Evolutionary conservation across 2,797 vertebrate species (phyloP), one percentile per base, ranked within the genome.

Genomic region (Hephaestus fuliginosus): DNA sequence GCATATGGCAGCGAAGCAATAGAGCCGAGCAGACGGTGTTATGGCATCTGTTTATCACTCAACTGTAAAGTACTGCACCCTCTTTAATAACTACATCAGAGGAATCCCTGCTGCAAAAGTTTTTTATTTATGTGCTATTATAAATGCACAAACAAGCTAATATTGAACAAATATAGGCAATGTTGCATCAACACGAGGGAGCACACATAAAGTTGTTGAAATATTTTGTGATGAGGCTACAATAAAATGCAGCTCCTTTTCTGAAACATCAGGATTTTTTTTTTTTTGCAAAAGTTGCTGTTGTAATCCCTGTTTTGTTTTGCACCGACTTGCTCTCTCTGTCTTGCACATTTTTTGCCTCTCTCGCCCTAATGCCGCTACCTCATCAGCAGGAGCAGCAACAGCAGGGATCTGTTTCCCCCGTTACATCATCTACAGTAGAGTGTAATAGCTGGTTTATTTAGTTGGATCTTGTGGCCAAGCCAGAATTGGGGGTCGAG

Each of bases 401-500:
- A 9, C 36, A 48, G 71, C 75, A n/a, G 64, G 62, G 75, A 85
- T 86, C 64, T 51, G 75, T 85, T 83, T 88, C 64, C 62, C 62
- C 55, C 18, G 80, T 88, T 90, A 74, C 83, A 71, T 93, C 83
- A 90, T 80, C 81, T 52, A 63, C 74, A 70, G 65, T 55, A 25
- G 73, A 60, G 18, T 64, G 61, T 76, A 71, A 75, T 62, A 67
- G 67, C 58, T 62, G 74, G 56, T 86, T 92, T 81, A 73, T 89
- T 78, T 63, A 63, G 80, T 88, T 73, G 60, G 83, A 84, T 83
- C 48, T 79, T 74, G 82, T 78, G 74, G 58, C 78, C 53, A 55
- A 79, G 67, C 68, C 78, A 83, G 79, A 76, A 70, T 75, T 60
- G 46, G 28, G 72, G 70, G 85, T 85, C 13, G 48, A 80, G 73